Evolutionary conservation across 2,113 vertebrate species (phyloP).

Genomic region (Hemibagrus wyckioides): DNA sequence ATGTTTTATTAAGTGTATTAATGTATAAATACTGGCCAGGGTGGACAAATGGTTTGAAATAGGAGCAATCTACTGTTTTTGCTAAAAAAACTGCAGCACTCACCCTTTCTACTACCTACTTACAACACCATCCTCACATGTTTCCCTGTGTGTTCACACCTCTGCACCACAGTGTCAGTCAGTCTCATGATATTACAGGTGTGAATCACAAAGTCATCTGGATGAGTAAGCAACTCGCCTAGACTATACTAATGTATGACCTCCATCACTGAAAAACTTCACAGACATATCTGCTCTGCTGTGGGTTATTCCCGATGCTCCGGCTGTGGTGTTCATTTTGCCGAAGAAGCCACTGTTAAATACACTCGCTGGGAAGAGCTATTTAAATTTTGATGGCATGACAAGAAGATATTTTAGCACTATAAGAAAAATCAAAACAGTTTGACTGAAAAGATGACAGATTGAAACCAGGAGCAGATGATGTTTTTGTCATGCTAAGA

Average conservation of each 20-base stretch:
- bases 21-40: background rate
- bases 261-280: background rate
- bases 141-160: conserved; percentile 15
- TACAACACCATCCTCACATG: background rate
- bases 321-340: background rate
- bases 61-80: background rate
- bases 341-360: background rate
- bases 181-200: conserved; percentile 10
- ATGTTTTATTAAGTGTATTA: background rate
- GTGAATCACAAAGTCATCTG: conserved; percentile 4
- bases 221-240: background rate
- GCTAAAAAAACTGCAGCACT: background rate
- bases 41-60: background rate
- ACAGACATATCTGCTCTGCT: background rate
- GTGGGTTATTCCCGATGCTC: background rate
- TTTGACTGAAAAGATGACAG: background rate
- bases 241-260: background rate
- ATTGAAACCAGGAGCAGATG: background rate
- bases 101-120: background rate
- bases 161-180: conserved; percentile 3
- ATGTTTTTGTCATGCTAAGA: background rate
- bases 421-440: background rate
- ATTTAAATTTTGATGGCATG: background rate
- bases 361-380: background rate
- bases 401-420: background rate